Evolutionary conservation across 2,113 vertebrate genomes (phyloP).

Genomic region (Epinephelus fuscoguttatus): DNA sequence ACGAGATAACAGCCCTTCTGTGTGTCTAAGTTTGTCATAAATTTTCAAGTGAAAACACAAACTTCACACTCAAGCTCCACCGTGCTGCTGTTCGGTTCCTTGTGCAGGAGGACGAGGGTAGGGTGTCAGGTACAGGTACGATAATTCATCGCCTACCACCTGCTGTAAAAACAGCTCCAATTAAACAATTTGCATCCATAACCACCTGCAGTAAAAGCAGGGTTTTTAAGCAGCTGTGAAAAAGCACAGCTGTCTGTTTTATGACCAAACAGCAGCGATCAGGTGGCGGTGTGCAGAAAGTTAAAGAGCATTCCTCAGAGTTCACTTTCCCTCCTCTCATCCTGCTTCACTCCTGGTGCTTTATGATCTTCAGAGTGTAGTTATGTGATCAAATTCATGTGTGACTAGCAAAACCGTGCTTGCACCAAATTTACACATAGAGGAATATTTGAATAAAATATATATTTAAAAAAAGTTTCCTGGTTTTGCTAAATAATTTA

Average conservation of each 20-base stretch:
- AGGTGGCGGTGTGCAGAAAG: conserved; percentile 30
- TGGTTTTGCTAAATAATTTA: neutral
- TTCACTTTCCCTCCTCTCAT: conserved; percentile 30
- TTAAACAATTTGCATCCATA: conserved; percentile 53
- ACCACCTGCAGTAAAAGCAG: conserved; percentile 35
- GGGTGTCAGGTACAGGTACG: neutral
- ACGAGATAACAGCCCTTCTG: neutral
- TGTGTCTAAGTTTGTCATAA: neutral
- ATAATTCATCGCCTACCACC: neutral
- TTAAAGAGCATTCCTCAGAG: conserved; percentile 53
- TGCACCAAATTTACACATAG: neutral
- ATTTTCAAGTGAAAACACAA: neutral
- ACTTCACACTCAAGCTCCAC: neutral
- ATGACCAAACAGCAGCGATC: conserved; percentile 36
- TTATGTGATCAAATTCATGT: conserved; percentile 33
- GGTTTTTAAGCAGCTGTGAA: conserved; percentile 44
- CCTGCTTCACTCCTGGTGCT: conserved; percentile 9
- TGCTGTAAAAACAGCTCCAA: conserved; percentile 21
- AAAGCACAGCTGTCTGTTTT: conserved; percentile 51
- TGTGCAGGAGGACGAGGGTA: neutral
- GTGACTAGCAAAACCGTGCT: neutral
- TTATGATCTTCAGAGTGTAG: conserved; percentile 30
- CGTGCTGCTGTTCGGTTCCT: neutral
- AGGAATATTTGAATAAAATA: neutral
- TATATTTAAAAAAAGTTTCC: neutral